Percentiles rank a stretch among this genome's conserved stretches.
Evolutionary conservation across 2,113 vertebrate species (phyloP).

Genomic region (Apaloderma vittatum): DNA sequence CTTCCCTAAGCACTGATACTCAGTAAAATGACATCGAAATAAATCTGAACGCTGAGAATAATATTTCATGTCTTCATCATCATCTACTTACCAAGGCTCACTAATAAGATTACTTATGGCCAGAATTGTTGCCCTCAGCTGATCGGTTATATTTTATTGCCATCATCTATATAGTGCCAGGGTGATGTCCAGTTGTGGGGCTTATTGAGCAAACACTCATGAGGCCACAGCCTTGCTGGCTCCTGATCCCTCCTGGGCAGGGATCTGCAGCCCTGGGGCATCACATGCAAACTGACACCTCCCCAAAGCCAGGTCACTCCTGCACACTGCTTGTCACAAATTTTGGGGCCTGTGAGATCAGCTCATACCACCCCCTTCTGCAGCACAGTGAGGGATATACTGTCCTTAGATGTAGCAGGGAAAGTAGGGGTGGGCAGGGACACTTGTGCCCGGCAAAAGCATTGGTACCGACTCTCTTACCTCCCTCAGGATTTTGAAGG

Average conservation of each 20-base stretch:
- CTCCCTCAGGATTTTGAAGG: conserved; percentile 93
- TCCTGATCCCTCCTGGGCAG: neutral
- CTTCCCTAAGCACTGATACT: neutral
- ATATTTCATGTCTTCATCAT: neutral
- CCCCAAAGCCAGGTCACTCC: neutral
- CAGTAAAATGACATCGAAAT: conserved; percentile 1
- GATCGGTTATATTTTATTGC: neutral
- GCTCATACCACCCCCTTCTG: neutral
- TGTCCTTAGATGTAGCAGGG: neutral
- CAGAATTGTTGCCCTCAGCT: neutral
- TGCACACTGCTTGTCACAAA: neutral
- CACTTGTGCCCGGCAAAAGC: rapidly evolving
- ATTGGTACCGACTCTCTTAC: conserved; percentile 52
- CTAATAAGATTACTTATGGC: neutral
- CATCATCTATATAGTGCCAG: neutral
- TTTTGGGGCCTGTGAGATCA: rapidly evolving
- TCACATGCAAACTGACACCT: rapidly evolving
- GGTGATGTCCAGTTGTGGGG: neutral
- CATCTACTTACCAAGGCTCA: neutral
- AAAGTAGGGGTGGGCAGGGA: neutral
- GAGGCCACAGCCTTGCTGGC: neutral
- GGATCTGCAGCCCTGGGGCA: neutral
- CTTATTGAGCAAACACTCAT: neutral
- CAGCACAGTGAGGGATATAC: neutral
- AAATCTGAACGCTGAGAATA: neutral